These are phyloP conservation scores for Phyllostomus discolor DNA, from an alignment of 2,113 vertebrate genomes.

Conservation along the genomic window DNA sequence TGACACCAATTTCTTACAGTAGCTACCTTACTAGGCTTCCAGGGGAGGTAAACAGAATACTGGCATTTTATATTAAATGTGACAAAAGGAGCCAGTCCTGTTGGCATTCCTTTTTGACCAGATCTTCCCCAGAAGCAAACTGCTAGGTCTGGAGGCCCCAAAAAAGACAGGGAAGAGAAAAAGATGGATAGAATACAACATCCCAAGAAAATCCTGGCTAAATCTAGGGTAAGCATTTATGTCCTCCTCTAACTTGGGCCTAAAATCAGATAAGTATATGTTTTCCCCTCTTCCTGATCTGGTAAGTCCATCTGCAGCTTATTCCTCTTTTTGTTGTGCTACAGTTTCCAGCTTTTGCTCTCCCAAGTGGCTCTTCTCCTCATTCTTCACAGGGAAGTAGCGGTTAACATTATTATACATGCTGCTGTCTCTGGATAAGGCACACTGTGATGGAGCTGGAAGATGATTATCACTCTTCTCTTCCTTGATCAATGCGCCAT, in stretches of 20 bases:
- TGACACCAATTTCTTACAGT: slow-evolving; percentile 27
- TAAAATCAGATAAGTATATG: slow-evolving; percentile 59
- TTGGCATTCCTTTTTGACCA: slow-evolving; percentile 20
- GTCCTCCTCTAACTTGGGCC: slow-evolving; percentile 61
- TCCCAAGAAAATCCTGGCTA: slow-evolving; percentile 28
- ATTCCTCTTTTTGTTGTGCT: slow-evolving; percentile 88
- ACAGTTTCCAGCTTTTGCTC: slow-evolving; percentile 87
- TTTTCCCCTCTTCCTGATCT: slow-evolving; percentile 57
- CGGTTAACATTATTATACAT: slow-evolving; percentile 81
- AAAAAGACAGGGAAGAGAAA: not conserved
- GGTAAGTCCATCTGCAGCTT: slow-evolving; percentile 25
- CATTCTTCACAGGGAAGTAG: slow-evolving; percentile 75
- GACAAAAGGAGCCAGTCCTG: slow-evolving; percentile 8
- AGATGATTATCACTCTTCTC: slow-evolving; percentile 74
- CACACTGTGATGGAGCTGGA: slow-evolving; percentile 88
- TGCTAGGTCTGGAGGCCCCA: slow-evolving; percentile 16
- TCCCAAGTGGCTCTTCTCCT: slow-evolving; percentile 85
- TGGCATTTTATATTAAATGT: slow-evolving; percentile 22
- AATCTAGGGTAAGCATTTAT: slow-evolving; percentile 37
- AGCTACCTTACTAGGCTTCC: slow-evolving; percentile 30
- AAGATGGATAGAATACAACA: not conserved
- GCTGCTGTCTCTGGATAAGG: slow-evolving; percentile 83
- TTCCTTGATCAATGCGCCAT: slow-evolving; percentile 81
- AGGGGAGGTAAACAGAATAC: not conserved
- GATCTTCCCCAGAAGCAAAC: not conserved